Conservation (phyloP, 1,140 invertebrate genomes). For the Lucilia sericata region DNA sequence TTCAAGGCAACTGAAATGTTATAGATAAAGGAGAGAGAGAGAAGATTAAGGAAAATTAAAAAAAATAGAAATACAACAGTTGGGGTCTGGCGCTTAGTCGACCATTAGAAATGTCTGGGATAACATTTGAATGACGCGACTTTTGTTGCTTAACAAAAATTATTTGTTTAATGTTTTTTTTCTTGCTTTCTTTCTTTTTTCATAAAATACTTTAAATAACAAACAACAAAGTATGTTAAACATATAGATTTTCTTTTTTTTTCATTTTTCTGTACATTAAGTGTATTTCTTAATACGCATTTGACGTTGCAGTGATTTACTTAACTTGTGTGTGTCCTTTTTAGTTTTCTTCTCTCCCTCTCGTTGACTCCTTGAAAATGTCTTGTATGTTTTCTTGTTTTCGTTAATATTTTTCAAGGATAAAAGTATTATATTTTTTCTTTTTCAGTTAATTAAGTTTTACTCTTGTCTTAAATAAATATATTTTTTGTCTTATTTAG, state of each 20-base stretch:
- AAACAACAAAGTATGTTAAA: no score
- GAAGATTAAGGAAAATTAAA: neutral
- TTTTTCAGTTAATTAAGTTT: conserved; percentile 8
- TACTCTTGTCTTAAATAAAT: neutral
- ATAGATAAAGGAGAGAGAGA: no score
- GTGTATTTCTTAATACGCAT: neutral
- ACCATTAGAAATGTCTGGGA: conserved; percentile 19
- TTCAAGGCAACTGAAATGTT: neutral
- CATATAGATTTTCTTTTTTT: neutral
- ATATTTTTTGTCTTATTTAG: neutral
- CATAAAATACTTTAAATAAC: no score
- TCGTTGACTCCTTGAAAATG: neutral
- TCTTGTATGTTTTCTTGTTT: neutral
- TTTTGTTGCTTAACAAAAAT: neutral
- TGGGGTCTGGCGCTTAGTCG: conserved; percentile 11
- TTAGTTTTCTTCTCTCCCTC: neutral
- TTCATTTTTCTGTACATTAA: no score
- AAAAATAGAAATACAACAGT: neutral
- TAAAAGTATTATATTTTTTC: neutral
- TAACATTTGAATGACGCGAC: conserved; percentile 15
- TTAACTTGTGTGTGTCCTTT: neutral
- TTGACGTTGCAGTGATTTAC: neutral
- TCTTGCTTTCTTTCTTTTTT: neutral
- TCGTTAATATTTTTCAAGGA: neutral
- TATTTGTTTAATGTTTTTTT: neutral